phyloP scores from a whole-genome alignment of 2,888 invertebrate species.

The Spicauda simplicius region DNA sequence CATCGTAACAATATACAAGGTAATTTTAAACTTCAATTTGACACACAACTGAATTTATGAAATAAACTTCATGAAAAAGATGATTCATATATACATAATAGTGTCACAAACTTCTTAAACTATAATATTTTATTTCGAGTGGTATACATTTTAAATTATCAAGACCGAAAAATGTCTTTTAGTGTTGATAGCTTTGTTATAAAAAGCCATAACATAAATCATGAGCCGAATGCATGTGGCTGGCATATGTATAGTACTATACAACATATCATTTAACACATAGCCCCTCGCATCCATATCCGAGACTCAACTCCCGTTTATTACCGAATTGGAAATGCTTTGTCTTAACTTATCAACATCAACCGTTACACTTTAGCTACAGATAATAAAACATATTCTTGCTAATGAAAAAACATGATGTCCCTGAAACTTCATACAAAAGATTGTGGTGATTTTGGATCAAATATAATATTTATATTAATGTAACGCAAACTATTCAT shows the following conservation, averaged over 20 bases:
- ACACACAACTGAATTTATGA: conserved; percentile 55
- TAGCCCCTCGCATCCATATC: conserved; percentile 23
- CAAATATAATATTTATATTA: conserved; percentile 19
- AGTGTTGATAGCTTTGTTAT: conserved; percentile 43
- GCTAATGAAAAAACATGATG: not conserved
- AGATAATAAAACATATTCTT: conserved; percentile 2
- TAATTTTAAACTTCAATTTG: conserved; percentile 61
- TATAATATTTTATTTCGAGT: conserved; percentile 41
- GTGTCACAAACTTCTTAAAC: conserved; percentile 39
- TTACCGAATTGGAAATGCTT: conserved; percentile 23
- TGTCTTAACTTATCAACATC: conserved; percentile 20
- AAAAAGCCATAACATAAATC: conserved; percentile 49
- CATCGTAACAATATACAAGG: conserved; percentile 75
- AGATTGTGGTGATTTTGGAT: conserved; percentile 3
- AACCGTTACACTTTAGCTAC: conserved; percentile 34
- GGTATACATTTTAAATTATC: conserved; percentile 42
- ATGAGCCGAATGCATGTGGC: conserved; percentile 41
- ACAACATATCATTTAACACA: conserved; percentile 43
- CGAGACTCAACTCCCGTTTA: conserved; percentile 26
- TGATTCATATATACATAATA: conserved; percentile 70
- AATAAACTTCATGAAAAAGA: conserved; percentile 54
- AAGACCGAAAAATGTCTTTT: conserved; percentile 37
- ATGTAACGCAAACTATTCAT: conserved; percentile 44
- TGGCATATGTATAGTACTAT: conserved; percentile 45
- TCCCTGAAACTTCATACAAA: not conserved